Evolutionary conservation across 2,113 vertebrate genomes (phyloP), one percentile per base, ranked within the genome.

Genomic region (Perca fluviatilis): DNA sequence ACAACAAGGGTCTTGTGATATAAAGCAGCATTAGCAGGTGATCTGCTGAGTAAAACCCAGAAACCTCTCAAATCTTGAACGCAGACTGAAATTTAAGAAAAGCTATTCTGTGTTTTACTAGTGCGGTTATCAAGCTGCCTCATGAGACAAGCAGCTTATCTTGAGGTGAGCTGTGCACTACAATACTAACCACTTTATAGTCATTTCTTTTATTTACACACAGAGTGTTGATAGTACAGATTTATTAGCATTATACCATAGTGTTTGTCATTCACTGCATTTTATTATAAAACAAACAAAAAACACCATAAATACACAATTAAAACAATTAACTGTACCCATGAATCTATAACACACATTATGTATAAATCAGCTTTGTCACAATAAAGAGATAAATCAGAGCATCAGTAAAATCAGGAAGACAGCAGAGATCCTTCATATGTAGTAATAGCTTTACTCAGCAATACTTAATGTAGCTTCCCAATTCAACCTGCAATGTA

Each of bases 231-330:
- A 85, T 65, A 83, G 18, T 51, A 67, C 30, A 66, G 50, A 75
- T 93, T 92, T 93, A 93, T 89, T 92, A 62, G 60, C 27, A 81
- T 77, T 82, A 71, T 82, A 71, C 7, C 58, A 65, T 67, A 51
- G 43, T 54, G 64, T 74, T 87, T 71, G 51, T 86, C 70, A 74
- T n/a, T 79, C 43, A 73, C 64, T 73, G 71, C n/a, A 84, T 83
- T 86, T 82, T 53, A 68, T 88, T 89, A 85, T 63, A 83, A 93
- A 88, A 80, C 21, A 70, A 75, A 69, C 5, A 68, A 66, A 65
- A 60, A 72, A 77, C 16, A 76, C 5, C 47, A 86, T 82, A 83
- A 76, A 90, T 82, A 89, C 13, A 71, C 51, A 49, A 62, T 86
- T 72, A 63, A 53, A 86, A 80, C 56, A 77, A 36, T 33, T 25